Base-by-base conservation (phyloP, 2,113 vertebrate species). In the Coracopsis vasa region DNA sequence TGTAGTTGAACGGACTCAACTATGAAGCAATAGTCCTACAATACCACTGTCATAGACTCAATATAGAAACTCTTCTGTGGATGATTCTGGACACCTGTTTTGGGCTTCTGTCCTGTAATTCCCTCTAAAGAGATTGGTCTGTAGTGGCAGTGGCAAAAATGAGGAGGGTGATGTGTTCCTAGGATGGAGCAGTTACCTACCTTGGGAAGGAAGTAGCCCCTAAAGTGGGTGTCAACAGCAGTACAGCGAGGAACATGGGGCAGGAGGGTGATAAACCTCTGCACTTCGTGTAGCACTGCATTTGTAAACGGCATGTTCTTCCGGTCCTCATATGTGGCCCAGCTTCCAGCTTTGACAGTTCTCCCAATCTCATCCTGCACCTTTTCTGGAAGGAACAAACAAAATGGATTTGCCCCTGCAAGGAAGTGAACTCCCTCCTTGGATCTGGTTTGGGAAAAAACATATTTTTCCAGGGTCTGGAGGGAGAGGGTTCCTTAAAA, bases 221-320 rank as follows among this genome's bases (percentile, higher is more conserved):
- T 95, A 88, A 98, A 98, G 60, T 77, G 95, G 6, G 92, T 94
- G 92, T 97, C 94, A 1, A 81, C 87, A 1, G 97, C 62, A 1
- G 97, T 96, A 89, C 97, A 95, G 33, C 98, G 98, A 7, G 98
- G 97, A 53, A 97, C 92, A 0, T 98, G 96, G 11, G 98, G 98
- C 89, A 98, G 92, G 9, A 99, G 97, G 5, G 99, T 98, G 92
- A 98, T 98, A 80, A 98, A 98, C 81, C 99, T 98, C 97, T 99
- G 98, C 71, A 99, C 98, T 96, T 99, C 99, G 0, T 99, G 99
- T 87, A 99, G 97, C 79, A 99, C 99, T 0, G 99, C 99, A 0
- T 98, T 98, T 7, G 98, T 99, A 74, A 98, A 99, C 0, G 99
- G 99, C 97, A 98, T 93, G 2, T 47, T 70, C 28, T 54, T 96